These are phyloP conservation scores for Pachypsylla venusta DNA, from an alignment of 1,140 invertebrate species.

Conservation along the genomic window DNA sequence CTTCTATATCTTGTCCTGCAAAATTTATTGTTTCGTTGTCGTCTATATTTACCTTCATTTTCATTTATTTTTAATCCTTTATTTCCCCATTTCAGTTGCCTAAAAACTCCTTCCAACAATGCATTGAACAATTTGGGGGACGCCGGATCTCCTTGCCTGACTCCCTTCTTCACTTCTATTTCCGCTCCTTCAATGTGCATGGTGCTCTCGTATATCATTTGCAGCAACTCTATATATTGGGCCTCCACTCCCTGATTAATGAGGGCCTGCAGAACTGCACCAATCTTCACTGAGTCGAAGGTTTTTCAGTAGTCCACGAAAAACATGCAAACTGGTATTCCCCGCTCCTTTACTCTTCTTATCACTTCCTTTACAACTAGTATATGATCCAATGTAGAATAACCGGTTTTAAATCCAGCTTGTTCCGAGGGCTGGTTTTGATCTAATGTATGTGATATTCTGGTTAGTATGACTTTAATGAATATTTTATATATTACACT, in stretches of 20 bases:
- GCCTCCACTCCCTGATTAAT: not conserved
- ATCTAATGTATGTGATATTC: constrained; percentile 5
- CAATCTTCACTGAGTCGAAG: not conserved
- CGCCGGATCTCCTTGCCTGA: too few species aligned
- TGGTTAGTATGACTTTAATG: constrained; percentile 8
- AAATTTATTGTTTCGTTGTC: too few species aligned
- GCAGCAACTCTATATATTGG: not conserved
- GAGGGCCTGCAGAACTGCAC: not conserved
- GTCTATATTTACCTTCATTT: too few species aligned
- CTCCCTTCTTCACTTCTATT: too few species aligned
- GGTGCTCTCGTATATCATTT: too few species aligned
- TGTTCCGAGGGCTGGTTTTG: constrained; percentile 11
- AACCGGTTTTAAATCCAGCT: not conserved
- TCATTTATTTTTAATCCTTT: too few species aligned
- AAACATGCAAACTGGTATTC: not conserved
- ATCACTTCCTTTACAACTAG: not conserved
- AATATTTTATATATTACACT: constrained; percentile 7
- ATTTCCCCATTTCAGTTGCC: too few species aligned
- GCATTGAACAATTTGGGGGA: too few species aligned
- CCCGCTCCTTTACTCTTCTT: not conserved
- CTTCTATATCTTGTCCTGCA: too few species aligned
- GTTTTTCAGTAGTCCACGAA: constrained; percentile 6
- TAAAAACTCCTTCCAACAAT: too few species aligned
- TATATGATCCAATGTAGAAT: not conserved
- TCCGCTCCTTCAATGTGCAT: too few species aligned